phyloP scores from a whole-genome alignment of 2,113 vertebrate species.

The Sigmodon hispidus region DNA sequence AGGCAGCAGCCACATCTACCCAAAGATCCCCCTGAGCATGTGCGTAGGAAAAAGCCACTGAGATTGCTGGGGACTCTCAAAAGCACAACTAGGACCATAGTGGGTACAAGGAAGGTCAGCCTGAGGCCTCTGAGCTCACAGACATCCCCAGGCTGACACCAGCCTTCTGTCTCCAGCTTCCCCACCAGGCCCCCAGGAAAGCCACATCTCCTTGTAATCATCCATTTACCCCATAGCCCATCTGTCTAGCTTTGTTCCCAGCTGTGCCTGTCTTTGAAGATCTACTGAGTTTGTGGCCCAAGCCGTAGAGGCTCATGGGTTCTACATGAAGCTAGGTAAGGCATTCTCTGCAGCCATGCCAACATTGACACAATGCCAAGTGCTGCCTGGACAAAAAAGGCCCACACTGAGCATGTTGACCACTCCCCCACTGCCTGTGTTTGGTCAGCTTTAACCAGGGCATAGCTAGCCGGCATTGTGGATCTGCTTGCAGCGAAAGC shows the following conservation, averaged over 20 bases:
- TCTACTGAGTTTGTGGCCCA: background rate
- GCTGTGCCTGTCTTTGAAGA: background rate
- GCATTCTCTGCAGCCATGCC: accelerated
- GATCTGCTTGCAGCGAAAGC: background rate
- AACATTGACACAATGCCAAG: no score
- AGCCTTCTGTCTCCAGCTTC: accelerated
- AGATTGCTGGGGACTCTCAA: background rate
- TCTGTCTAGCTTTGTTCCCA: background rate
- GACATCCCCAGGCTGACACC: background rate
- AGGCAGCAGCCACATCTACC: accelerated
- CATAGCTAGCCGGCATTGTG: no score
- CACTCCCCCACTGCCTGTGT: accelerated
- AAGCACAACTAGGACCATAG: constrained; percentile 58
- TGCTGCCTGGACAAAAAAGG: background rate
- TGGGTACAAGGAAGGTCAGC: background rate
- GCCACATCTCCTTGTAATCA: background rate
- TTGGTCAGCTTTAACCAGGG: background rate
- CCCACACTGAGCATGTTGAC: accelerated
- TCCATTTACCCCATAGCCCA: accelerated
- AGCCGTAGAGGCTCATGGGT: background rate
- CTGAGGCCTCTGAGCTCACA: accelerated
- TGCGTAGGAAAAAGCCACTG: background rate
- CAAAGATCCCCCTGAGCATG: background rate
- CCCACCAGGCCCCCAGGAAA: background rate
- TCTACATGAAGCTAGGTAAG: background rate